Base-by-base conservation (phyloP, 35 echinoderm and acorn worm genomes). In the Lytechinus pictus region DNA sequence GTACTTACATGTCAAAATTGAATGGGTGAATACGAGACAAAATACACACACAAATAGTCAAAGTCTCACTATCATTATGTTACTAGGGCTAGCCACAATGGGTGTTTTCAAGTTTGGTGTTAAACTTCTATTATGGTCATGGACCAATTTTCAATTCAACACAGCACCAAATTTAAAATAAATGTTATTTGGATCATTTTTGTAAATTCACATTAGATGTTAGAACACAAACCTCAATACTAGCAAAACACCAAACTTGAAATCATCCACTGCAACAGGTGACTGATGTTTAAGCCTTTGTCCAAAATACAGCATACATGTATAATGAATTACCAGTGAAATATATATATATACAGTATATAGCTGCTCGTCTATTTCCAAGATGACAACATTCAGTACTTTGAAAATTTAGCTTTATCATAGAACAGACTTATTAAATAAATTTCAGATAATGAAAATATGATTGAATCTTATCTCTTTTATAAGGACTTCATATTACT, bases 371-470 rank as follows among this genome's bases (percentile, higher is more conserved):
- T 52, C 88, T 52, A 90, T 79, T 24, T 90, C 88, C 88, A 90
- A 90, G 88, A 90, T 90, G 88, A 90, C 16, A 90, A 90, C 88
- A 90, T 44, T 13, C 16, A 52, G 88, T 52, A 90, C 88, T 33
- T 90, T 54, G 88, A 27, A 90, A 90, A 52, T 90, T 28, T 54
- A 13, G 52, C 52, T 90, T 44, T 90, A 52, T 90, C 88, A 4
- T 28, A 12, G 52, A 90, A 27, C 88, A 52, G 52, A 51, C 28
- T 21, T 10, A 90, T 90, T 90, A 51, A 27, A 52, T 54, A 52
- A 54, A 90, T 90, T 90, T 52, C 88, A 90, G 88, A 90, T 90
- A 33, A 29, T 52, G 16, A 90, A 90, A 27, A 14, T 9, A 88
- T 90, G 4, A 21, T 52, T 33, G 33, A 21, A 90, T 44, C 33